Conservation (phyloP, 2,888 invertebrate genomes). For the Drosophila emarginata region DNA sequence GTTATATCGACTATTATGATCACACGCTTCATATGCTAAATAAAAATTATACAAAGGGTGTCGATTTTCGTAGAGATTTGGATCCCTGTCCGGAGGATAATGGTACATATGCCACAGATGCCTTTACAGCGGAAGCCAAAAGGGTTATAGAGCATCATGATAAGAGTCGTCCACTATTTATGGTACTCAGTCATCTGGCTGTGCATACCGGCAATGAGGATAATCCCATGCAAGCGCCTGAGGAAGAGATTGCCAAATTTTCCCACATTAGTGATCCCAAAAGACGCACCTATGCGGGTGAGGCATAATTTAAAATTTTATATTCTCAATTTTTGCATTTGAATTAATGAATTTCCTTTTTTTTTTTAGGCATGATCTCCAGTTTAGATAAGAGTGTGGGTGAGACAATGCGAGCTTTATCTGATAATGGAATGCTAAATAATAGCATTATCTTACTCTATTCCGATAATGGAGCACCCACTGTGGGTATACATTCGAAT, state of each 20-base stretch:
- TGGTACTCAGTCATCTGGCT: constrained; percentile 91
- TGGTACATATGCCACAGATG: constrained; percentile 87
- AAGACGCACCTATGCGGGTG: constrained; percentile 88
- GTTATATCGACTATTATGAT: constrained; percentile 91
- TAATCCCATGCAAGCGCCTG: constrained; percentile 88
- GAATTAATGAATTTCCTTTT: background rate
- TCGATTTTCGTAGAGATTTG: constrained; percentile 84
- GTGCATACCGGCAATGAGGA: constrained; percentile 90
- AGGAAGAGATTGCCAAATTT: constrained; percentile 87
- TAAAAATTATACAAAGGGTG: constrained; percentile 80
- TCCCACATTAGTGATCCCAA: constrained; percentile 86
- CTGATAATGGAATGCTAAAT: constrained; percentile 87
- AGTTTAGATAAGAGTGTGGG: constrained; percentile 94
- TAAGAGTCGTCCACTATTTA: constrained; percentile 86
- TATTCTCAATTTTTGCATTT: background rate
- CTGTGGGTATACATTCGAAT: constrained; percentile 88
- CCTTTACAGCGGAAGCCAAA: constrained; percentile 87
- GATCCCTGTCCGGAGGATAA: constrained; percentile 84
- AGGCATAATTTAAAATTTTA: constrained; percentile 19
- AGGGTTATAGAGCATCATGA: constrained; percentile 86
- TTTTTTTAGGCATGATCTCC: constrained; percentile 88
- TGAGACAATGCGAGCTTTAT: constrained; percentile 87
- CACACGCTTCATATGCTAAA: constrained; percentile 84
- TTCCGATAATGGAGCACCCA: constrained; percentile 94
- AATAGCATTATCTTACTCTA: constrained; percentile 93